These are phyloP conservation scores for Pituophis catenifer DNA, from an alignment of 2,113 vertebrate genomes.

Conservation along the genomic window DNA sequence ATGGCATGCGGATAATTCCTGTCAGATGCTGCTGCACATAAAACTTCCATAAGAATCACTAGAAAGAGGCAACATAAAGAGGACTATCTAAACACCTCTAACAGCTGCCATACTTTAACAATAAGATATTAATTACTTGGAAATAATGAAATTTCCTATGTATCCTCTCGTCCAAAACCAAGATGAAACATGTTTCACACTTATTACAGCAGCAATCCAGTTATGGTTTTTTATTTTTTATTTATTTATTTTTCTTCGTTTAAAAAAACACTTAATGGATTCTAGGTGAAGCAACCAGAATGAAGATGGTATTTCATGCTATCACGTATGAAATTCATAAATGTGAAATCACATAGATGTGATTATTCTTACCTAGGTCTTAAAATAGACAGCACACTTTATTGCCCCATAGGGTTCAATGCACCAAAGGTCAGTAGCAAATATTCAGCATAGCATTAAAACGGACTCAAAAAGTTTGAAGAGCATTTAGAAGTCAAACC, in stretches of 20 bases:
- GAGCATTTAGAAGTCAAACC: slow-evolving; percentile 38
- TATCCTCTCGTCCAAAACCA: neutral
- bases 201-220: neutral
- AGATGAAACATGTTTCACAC: neutral
- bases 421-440: neutral
- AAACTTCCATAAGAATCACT: neutral
- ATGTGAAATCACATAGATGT: neutral
- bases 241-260: neutral
- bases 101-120: neutral
- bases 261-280: neutral
- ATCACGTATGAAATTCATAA: neutral
- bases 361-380: neutral
- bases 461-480: slow-evolving; percentile 9
- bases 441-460: neutral
- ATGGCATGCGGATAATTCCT: neutral
- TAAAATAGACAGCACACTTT: neutral
- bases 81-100: neutral
- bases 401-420: neutral
- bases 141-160: neutral
- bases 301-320: neutral
- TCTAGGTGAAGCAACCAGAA: neutral
- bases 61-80: neutral
- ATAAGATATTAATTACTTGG: neutral
- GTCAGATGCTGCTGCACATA: neutral
- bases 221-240: neutral